Percentiles rank a stretch among this genome's conserved stretches.
These are phyloP conservation scores for Pyrrhia umbra DNA, from an alignment of 2,888 invertebrate species.

Conservation along the genomic window DNA sequence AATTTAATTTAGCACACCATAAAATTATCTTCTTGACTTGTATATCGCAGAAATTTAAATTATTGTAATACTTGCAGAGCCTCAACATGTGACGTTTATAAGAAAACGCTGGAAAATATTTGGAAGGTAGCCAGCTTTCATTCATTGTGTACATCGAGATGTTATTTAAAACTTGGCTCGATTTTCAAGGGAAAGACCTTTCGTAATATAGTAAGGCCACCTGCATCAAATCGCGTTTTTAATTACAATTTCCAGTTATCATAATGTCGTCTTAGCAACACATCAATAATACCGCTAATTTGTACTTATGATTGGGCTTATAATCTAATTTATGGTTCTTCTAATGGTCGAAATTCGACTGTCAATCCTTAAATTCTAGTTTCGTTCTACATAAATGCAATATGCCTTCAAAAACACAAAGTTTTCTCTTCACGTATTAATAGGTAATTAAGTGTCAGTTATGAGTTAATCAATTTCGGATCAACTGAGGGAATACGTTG, in stretches of 20 bases:
- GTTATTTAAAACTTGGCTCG: constrained; percentile 46
- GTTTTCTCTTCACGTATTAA: too few relatives aligned
- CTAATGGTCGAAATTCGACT: too few relatives aligned
- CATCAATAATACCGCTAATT: too few relatives aligned
- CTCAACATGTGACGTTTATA: constrained; percentile 11
- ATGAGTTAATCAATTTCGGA: too few relatives aligned
- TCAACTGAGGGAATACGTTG: background rate
- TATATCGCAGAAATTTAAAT: background rate
- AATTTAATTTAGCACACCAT: background rate
- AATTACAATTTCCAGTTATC: background rate
- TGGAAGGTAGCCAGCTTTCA: constrained; percentile 69
- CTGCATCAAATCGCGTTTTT: constrained; percentile 10
- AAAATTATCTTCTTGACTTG: background rate
- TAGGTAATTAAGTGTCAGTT: too few relatives aligned
- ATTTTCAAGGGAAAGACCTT: constrained; percentile 48
- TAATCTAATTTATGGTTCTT: too few relatives aligned
- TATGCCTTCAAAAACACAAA: too few relatives aligned
- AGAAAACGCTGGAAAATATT: constrained; percentile 54
- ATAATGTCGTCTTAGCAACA: too few relatives aligned
- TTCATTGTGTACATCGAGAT: constrained; percentile 56
- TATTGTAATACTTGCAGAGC: constrained; percentile 3
- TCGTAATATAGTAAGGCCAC: constrained; percentile 16
- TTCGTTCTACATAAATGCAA: too few relatives aligned
- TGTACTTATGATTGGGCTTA: too few relatives aligned
- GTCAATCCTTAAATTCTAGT: too few relatives aligned